Conservation (phyloP, 2,888 invertebrate genomes). For the Xestia xanthographa region DNA sequence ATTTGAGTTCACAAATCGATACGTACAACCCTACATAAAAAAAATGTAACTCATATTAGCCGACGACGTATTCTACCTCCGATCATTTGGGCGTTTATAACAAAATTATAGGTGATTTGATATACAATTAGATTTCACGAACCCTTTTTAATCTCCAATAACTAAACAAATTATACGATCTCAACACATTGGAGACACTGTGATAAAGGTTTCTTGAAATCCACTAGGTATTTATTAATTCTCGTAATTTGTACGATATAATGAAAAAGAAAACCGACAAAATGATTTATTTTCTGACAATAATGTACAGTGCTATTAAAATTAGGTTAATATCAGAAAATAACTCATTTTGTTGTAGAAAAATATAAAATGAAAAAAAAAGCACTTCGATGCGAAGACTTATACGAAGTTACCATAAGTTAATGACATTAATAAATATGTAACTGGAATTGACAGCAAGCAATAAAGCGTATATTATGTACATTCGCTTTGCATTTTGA, state of each 20-base stretch:
- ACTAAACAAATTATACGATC: conserved; percentile 76
- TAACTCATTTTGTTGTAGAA: conserved; percentile 58
- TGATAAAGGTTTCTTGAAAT: conserved; percentile 71
- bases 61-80: conserved; percentile 62
- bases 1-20: conserved; percentile 41
- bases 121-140: conserved; percentile 67
- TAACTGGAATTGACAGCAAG: conserved; percentile 80
- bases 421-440: conserved; percentile 62
- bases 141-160: conserved; percentile 67
- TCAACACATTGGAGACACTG: conserved; percentile 73
- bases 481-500: conserved; percentile 74
- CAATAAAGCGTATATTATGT: conserved; percentile 73
- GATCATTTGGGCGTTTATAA: conserved; percentile 50
- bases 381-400: conserved; percentile 54
- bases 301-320: conserved; percentile 69
- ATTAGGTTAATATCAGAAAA: conserved; percentile 57
- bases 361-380: conserved; percentile 52
- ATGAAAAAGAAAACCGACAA: conserved; percentile 49
- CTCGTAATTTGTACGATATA: conserved; percentile 61
- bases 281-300: conserved; percentile 67
- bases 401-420: conserved; percentile 71
- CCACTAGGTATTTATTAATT: conserved; percentile 66
- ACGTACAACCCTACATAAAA: conserved; percentile 9
- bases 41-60: conserved; percentile 35
- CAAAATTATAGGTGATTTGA: conserved; percentile 62